These are phyloP conservation scores for Xanthostigma xanthostigma DNA, from an alignment of 2,888 invertebrate species.

Conservation along the genomic window DNA sequence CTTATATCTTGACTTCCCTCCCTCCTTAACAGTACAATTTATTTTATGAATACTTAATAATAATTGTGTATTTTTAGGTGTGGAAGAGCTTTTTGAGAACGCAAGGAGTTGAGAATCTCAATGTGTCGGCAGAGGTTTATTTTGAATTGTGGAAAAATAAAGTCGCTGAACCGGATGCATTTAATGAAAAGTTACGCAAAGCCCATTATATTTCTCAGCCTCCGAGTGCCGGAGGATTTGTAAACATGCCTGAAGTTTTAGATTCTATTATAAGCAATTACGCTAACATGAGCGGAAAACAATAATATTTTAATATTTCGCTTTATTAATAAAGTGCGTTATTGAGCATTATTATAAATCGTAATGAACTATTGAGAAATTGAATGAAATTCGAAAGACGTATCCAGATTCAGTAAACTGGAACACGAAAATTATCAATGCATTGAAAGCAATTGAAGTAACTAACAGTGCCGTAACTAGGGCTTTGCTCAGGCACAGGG, in stretches of 20 bases:
- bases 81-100: slow-evolving; percentile 32
- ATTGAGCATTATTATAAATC: no score
- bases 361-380: no score
- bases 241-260: slow-evolving; percentile 9
- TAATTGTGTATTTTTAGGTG: slow-evolving; percentile 23
- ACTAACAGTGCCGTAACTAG: no score
- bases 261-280: slow-evolving; percentile 9
- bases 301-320: neutral
- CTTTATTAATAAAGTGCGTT: neutral
- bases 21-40: neutral
- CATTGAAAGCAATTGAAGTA: no score
- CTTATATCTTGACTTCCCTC: neutral
- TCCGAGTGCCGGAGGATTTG: neutral
- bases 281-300: neutral
- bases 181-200: slow-evolving; percentile 12
- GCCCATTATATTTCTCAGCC: neutral
- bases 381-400: no score
- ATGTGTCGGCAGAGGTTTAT: slow-evolving; percentile 30
- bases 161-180: slow-evolving; percentile 23
- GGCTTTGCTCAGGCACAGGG: no score
- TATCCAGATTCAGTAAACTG: no score
- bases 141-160: slow-evolving; percentile 32
- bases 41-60: neutral
- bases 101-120: slow-evolving; percentile 24
- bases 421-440: no score